phyloP scores from a whole-genome alignment of 2,888 invertebrate genomes.

The Lypha dubia region DNA sequence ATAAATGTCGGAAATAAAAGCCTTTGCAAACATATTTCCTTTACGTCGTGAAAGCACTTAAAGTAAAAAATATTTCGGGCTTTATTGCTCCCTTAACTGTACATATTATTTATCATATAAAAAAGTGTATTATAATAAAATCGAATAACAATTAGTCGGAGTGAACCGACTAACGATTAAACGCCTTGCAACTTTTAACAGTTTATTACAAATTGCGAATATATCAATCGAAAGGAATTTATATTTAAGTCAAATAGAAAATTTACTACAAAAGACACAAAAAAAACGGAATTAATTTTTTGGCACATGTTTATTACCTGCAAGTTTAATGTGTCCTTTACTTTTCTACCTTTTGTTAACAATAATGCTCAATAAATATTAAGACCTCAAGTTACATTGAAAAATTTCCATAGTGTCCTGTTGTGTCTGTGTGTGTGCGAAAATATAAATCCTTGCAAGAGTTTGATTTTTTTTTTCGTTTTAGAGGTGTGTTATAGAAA shows the following conservation, averaged over 20 bases:
- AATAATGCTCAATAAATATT: conserved; percentile 50
- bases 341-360: conserved; percentile 6
- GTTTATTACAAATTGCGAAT: not conserved
- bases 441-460: conserved; percentile 48
- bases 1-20: too few relatives aligned
- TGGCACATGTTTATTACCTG: not conserved
- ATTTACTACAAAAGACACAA: not conserved
- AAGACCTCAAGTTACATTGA: conserved; percentile 40
- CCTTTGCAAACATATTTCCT: too few relatives aligned
- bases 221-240: not conserved
- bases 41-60: too few relatives aligned
- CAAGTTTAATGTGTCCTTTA: conserved; percentile 15
- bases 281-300: not conserved
- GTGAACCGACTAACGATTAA: too few relatives aligned
- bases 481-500: conserved; percentile 41
- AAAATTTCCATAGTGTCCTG: conserved; percentile 1
- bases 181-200: too few relatives aligned
- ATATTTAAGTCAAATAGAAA: not conserved
- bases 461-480: conserved; percentile 32
- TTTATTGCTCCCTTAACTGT: too few relatives aligned
- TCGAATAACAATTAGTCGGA: too few relatives aligned
- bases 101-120: too few relatives aligned
- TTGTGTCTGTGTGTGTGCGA: conserved; percentile 31
- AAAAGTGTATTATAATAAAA: too few relatives aligned
- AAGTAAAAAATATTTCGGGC: too few relatives aligned